Evolutionary conservation across 2,888 invertebrate species (phyloP).

Genomic region (Troides oblongomaculatus): DNA sequence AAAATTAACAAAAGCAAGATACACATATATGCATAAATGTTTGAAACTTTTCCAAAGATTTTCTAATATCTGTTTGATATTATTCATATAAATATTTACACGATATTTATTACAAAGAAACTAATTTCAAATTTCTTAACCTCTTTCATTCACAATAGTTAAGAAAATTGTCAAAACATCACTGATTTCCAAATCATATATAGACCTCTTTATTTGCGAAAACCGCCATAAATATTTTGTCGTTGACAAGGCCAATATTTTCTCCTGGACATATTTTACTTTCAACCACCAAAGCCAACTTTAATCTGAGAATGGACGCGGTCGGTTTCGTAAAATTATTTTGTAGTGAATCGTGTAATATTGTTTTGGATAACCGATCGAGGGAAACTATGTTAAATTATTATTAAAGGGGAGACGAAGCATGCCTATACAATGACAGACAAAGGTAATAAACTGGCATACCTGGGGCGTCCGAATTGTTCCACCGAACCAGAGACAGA

Average conservation of each 20-base stretch:
- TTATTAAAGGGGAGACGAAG: too few relatives aligned
- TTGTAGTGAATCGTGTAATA: not conserved
- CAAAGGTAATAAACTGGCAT: too few relatives aligned
- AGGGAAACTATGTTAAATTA: too few relatives aligned
- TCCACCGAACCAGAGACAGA: too few relatives aligned
- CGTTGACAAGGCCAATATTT: constrained; percentile 8
- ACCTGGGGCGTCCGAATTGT: too few relatives aligned
- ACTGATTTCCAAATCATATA: not conserved
- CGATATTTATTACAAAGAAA: too few relatives aligned
- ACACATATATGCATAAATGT: too few relatives aligned
- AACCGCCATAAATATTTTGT: constrained; percentile 17
- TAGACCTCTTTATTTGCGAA: constrained; percentile 6
- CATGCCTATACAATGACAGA: too few relatives aligned
- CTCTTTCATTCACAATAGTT: not conserved
- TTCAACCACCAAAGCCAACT: not conserved
- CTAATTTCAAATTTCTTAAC: not conserved
- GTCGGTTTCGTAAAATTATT: not conserved
- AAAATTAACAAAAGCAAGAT: too few relatives aligned
- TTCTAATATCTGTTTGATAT: too few relatives aligned
- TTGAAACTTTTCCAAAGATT: too few relatives aligned
- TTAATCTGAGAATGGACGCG: not conserved
- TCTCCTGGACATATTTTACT: constrained; percentile 6
- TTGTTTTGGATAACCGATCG: not conserved
- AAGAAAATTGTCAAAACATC: not conserved
- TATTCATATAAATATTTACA: too few relatives aligned